A percentile compares a stretch with the other conserved stretches of the same genome.
Evolutionary conservation across 2,888 invertebrate genomes (phyloP).

Genomic region (Chironomus tentans): DNA sequence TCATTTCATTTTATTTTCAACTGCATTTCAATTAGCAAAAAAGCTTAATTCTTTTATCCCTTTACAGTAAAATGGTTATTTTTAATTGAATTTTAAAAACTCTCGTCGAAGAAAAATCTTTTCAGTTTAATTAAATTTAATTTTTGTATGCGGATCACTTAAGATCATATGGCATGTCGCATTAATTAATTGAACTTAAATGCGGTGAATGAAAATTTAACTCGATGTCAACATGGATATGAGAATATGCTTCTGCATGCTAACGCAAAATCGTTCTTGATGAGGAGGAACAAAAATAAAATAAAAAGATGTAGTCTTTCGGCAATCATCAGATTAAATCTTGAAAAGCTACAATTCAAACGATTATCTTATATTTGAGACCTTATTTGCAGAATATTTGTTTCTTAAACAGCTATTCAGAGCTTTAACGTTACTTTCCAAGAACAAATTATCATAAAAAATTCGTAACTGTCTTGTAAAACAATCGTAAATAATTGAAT

Average conservation of each 20-base stretch:
- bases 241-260: neutral
- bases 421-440: no score
- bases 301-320: neutral
- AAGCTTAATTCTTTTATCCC: slow-evolving; percentile 6
- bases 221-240: neutral
- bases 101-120: neutral
- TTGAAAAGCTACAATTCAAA: no score
- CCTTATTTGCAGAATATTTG: no score
- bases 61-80: neutral
- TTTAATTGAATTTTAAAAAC: slow-evolving; percentile 22
- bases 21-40: neutral
- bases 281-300: neutral
- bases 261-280: neutral
- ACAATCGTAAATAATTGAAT: no score
- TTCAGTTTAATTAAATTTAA: slow-evolving; percentile 14
- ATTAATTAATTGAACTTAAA: slow-evolving; percentile 19
- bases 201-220: neutral
- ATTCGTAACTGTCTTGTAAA: no score
- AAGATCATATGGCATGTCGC: slow-evolving; percentile 11
- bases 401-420: no score
- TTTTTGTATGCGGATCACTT: slow-evolving; percentile 11
- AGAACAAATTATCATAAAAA: no score
- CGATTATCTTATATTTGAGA: no score
- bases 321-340: neutral
- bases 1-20: slow-evolving; percentile 2